Conservation (phyloP, 2,113 vertebrate genomes). For the Ailuropoda melanoleuca region DNA sequence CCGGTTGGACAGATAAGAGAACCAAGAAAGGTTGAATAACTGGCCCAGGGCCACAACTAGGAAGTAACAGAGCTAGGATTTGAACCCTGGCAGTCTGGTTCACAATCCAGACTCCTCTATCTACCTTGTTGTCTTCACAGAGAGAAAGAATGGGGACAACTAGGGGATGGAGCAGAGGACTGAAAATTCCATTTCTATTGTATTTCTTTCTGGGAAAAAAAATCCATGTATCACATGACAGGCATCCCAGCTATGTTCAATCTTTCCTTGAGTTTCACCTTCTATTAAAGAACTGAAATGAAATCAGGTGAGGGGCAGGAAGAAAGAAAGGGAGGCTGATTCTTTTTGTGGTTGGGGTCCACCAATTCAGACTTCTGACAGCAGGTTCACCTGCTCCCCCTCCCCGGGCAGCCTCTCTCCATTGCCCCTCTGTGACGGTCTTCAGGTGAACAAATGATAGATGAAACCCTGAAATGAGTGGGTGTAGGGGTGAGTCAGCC, state of each 20-base stretch:
- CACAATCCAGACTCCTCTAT: background rate
- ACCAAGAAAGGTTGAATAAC: background rate
- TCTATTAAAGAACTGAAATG: background rate
- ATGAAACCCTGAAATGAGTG: background rate
- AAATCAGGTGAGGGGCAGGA: background rate
- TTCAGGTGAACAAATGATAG: background rate
- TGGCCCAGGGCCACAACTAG: background rate
- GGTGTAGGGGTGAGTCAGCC: constrained; percentile 48
- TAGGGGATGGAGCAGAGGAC: background rate
- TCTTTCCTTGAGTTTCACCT: background rate
- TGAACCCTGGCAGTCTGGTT: background rate
- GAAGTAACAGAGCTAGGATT: background rate
- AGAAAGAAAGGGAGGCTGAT: background rate
- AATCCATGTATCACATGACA: background rate
- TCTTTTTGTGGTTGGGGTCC: background rate
- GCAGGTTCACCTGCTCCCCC: background rate
- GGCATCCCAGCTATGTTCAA: background rate
- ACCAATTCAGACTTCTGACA: background rate
- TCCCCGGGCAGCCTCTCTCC: background rate
- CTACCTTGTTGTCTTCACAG: background rate
- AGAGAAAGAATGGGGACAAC: background rate
- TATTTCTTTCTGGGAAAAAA: background rate
- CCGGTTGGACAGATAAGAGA: background rate
- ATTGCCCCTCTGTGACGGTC: background rate
- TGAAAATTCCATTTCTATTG: background rate